Base-by-base conservation (phyloP, 2,797 vertebrate species). In the Lepus oiostolus region DNA sequence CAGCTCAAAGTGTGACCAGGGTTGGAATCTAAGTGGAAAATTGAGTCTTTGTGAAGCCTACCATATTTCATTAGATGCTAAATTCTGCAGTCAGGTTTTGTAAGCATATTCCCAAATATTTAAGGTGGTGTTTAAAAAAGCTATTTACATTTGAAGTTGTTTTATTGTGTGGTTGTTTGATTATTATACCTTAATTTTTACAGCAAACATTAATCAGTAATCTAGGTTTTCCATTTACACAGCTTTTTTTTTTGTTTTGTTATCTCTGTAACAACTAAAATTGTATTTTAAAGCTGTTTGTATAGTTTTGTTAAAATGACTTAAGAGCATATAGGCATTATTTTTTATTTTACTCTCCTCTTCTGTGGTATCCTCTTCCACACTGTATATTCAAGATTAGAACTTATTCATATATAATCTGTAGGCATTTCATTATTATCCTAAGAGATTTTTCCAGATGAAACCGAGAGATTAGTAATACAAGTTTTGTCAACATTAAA, bases 261-360 rank as follows among this genome's bases (percentile, higher is more conserved):
- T 22, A 17, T 22, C 24, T 24, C 5, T 4, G 1, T 88, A 83
- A 86, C 28, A 42, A 84, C 77, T 54, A 30, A 88, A 88, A 74
- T 5, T 50, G 1, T 50, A 28, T 67, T 67, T 90, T 58, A 67
- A 76, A 71, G 65, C 35, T 74, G 12, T 47, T 11, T 68, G 38
- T 0, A 50, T 47, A 97, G 70, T 97, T 96, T 97, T 91, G 77
- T 91, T 95, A 88, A 91, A 95, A 0, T 90, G 77, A 81, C 63
- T 91, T 94, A 91, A 82, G 5, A 96, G 91, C 72, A 19, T 83
- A 52, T 80, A 93, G 62, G 71, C 4, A 3, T 77, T 58, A 42
- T 85, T 97, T 95, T 71, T 96, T 79, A 83, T 11, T 90, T 70
- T 92, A 70, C 17, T 95, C 19, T 77, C 70, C 19, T 17, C 62